These are phyloP conservation scores for Pristiophorus japonicus DNA, from an alignment of 2,113 vertebrate species.

Conservation along the genomic window DNA sequence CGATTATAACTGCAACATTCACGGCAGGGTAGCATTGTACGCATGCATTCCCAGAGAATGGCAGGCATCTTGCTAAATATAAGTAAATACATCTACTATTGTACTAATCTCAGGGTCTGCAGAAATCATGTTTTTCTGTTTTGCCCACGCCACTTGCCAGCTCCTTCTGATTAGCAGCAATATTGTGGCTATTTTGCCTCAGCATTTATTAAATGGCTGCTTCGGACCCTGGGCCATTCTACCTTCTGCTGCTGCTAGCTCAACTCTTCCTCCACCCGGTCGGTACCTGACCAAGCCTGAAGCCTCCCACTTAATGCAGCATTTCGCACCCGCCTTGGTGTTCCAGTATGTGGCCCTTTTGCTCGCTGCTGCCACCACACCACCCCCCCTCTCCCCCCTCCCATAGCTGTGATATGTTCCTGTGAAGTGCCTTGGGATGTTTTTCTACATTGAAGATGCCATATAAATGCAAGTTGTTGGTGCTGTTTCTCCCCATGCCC, in stretches of 20 bases:
- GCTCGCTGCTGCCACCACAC: too few species aligned
- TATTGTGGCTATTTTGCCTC: background rate
- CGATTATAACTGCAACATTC: background rate
- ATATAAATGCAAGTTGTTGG: too few species aligned
- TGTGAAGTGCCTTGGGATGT: too few species aligned
- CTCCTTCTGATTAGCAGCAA: background rate
- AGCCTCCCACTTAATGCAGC: too few species aligned
- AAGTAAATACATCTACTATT: background rate
- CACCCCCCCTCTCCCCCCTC: too few species aligned
- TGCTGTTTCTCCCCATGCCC: too few species aligned
- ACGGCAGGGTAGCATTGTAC: background rate
- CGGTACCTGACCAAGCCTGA: too few species aligned
- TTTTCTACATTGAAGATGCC: too few species aligned
- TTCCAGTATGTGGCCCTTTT: too few species aligned
- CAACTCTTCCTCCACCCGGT: too few species aligned
- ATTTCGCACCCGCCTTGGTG: too few species aligned
- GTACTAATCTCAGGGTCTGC: background rate
- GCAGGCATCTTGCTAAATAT: background rate
- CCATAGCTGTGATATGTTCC: too few species aligned
- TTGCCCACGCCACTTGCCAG: background rate
- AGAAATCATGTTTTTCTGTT: background rate
- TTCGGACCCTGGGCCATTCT: background rate
- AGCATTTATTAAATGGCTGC: background rate
- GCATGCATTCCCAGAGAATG: background rate
- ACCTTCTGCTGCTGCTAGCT: background rate